A percentile compares a stretch with the other conserved stretches of the same genome.
Evolutionary conservation across 2,888 invertebrate genomes (phyloP).

Genomic region (Resseliella maxima): DNA sequence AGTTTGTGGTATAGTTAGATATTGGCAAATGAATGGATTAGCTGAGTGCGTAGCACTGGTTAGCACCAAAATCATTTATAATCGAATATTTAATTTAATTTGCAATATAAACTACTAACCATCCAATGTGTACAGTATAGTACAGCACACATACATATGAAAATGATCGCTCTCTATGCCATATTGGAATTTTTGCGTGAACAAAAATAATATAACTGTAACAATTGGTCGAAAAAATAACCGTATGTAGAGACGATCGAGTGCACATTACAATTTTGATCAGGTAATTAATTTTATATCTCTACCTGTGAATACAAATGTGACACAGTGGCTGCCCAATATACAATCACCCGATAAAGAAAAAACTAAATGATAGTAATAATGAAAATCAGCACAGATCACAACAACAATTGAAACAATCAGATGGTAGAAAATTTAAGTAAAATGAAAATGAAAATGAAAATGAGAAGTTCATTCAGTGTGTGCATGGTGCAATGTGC

Average conservation of each 20-base stretch:
- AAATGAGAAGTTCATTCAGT: background rate
- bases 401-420: conserved; percentile 12
- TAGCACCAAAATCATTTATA: conserved; percentile 40
- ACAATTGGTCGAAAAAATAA: background rate
- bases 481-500: background rate
- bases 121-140: background rate
- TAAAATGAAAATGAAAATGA: conserved; percentile 22
- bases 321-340: background rate
- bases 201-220: background rate
- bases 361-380: background rate
- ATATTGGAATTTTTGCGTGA: background rate
- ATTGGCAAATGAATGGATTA: no score
- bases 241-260: background rate
- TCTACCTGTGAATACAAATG: background rate
- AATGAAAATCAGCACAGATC: no score
- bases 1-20: no score
- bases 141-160: background rate
- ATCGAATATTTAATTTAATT: conserved; percentile 5
- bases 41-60: conserved; percentile 7
- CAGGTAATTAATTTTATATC: background rate
- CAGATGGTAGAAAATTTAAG: conserved; percentile 21
- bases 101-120: background rate
- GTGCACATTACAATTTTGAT: conserved; percentile 12
- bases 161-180: background rate
- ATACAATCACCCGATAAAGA: background rate